Evolutionary conservation across 2,797 vertebrate species (phyloP).

Genomic region (Hemitrygon akajei): DNA sequence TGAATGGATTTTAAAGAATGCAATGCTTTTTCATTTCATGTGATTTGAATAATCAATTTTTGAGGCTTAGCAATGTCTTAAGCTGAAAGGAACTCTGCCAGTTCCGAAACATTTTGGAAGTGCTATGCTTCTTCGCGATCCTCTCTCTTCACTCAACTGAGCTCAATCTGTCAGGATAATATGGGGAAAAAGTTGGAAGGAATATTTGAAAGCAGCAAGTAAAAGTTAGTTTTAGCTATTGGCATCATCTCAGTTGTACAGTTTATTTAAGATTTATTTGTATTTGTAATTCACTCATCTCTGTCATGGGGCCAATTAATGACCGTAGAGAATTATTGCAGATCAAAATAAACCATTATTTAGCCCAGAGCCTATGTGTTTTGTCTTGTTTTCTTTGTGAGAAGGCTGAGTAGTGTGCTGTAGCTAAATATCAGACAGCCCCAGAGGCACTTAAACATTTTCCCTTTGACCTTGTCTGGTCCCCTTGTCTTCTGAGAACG

Average conservation of each 20-base stretch:
- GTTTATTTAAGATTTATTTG: not conserved
- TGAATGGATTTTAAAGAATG: constrained; percentile 6
- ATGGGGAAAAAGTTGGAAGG: not conserved
- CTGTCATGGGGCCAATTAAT: not conserved
- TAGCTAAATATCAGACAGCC: constrained; percentile 31
- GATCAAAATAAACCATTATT: constrained; percentile 26
- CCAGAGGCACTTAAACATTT: constrained; percentile 32
- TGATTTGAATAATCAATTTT: constrained; percentile 5
- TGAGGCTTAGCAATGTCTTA: not conserved
- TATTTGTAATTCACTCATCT: constrained; percentile 12
- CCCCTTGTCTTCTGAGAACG: not conserved
- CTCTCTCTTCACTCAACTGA: not conserved
- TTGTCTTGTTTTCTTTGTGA: constrained; percentile 10
- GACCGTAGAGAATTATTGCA: constrained; percentile 2
- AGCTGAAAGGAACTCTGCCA: too few species aligned
- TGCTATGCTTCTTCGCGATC: not conserved
- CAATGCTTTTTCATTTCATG: not conserved
- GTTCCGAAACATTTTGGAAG: not conserved
- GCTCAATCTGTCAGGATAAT: not conserved
- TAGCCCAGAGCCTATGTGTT: constrained; percentile 16
- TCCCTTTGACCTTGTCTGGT: constrained; percentile 31
- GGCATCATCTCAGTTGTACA: not conserved
- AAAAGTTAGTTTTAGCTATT: not conserved
- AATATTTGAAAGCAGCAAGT: not conserved
- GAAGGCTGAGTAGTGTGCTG: not conserved